Evolutionary conservation across 2,797 vertebrate genomes (phyloP), one percentile per base, ranked within the genome.

Genomic region (Prionace glauca): DNA sequence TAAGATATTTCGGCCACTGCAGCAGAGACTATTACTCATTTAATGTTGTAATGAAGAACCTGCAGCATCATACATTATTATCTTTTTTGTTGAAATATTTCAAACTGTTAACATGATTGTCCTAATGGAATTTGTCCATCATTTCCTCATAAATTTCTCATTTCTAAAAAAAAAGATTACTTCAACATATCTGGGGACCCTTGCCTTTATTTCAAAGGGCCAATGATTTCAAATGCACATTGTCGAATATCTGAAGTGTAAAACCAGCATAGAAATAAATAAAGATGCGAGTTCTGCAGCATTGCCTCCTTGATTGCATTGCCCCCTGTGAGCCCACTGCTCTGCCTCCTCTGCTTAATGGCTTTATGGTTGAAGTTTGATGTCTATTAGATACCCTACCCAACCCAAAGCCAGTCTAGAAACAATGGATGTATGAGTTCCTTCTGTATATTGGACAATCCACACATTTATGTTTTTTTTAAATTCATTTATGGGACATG

Each of bases 51-150:
- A 88, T 56, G 86, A 67, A 67, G 60, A 32, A 62, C 32, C 32
- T 20, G 32, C 32, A n/a, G 18, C 16, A 91, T 67, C 56, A 65
- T 65, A 36, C 18, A 18, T 91, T 88, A 88, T 60, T 62, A 62
- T 91, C 32, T 65, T 91, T 32, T n/a, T 32, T 92, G 9, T 22
- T 69, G n/a, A 36, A 65, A 65, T 65, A n/a, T n/a, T 36, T 91
- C 88, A 91, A 65, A 69, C 65, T 22, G 65, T 69, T n/a, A 62
- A 62, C 18, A 91, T 65, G 62, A 22, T 26, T 69, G 65, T 12
- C 90, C 90, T 69, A 69, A 92, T 92, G n/a, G n/a, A 41, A 69
- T 90, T n/a, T 90, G 87, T 90, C 87, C 87, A 18, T 32, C 26
- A 32, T 60, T 88, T 60, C 86, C 86, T 56, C 86, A 32, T 88